Base-by-base conservation (phyloP, 2,888 invertebrate species). In the Autographa pulchrina region DNA sequence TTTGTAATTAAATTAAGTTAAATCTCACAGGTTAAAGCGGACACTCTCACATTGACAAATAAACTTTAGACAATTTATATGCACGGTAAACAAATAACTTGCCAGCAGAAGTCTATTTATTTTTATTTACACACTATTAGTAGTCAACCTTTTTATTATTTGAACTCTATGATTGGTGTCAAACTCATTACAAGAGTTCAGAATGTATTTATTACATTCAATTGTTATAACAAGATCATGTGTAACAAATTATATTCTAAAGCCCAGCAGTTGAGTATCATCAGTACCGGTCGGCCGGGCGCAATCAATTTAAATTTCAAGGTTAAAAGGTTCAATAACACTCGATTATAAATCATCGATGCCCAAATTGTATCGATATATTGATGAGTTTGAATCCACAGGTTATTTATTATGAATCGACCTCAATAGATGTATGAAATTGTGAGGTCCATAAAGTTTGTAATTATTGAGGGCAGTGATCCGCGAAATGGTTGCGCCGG, bases 381-480 rank as follows among this genome's bases (percentile, higher is more conserved):
- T 88, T 86, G 89, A 89, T 82, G 85, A 83, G 86, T 85, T 72
- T 78, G 84, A 85, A 87, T 91, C 88, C 89, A 90, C 92, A 92
- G 91, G 92, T 93, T 90, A 88, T 89, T 67, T 77, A 74, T 65
- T 75, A 78, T 78, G 72, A 73, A 84, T 80, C 72, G 69, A 70
- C 71, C 68, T 84, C 81, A 84, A 68, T 83, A 80, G 82, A 83
- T 85, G 86, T 89, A 88, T 85, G 81, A 86, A 88, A 90, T 85
- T 85, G 87, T 87, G 84, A 85, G 84, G 83, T 86, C 81, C 81
- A 82, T 87, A 83, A 88, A 83, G 84, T 83, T 81, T 73, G 87
- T 89, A 92, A 94, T 95, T 94, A 94, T 85, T 76, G 89, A 67
- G 84, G 75, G 89, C 92, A 92, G 86, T 87, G 89, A 92, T 86